Conservation (phyloP, 2,113 vertebrate species). For the Tychaedon coryphoeus region DNA sequence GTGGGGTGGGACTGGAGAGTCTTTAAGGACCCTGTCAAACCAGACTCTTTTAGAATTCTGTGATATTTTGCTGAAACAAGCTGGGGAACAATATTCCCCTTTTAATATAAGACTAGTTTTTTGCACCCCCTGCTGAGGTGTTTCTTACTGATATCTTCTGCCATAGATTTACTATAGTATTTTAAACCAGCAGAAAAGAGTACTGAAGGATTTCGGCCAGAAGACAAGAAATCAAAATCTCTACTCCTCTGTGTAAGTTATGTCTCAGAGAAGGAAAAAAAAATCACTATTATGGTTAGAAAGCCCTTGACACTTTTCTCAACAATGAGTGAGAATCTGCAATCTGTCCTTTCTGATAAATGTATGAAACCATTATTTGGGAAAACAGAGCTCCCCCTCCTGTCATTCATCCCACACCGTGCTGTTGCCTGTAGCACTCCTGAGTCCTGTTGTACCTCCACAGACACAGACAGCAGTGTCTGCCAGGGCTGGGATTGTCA, state of each 20-base stretch:
- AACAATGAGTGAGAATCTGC: background rate
- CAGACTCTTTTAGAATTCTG: background rate
- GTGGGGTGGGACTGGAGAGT: accelerated
- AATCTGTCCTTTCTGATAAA: background rate
- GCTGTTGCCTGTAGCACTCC: background rate
- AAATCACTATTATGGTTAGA: background rate
- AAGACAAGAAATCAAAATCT: background rate
- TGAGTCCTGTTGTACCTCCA: background rate
- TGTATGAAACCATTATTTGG: background rate
- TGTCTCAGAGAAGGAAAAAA: background rate
- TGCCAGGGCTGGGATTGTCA: background rate
- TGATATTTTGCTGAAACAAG: background rate
- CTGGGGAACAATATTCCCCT: background rate
- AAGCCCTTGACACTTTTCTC: background rate
- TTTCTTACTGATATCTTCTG: background rate
- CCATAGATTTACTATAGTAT: background rate
- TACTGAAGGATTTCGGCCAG: background rate
- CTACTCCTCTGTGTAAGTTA: background rate
- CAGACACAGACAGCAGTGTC: background rate
- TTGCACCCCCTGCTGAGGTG: background rate
- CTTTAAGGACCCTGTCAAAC: background rate
- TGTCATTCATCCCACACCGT: background rate
- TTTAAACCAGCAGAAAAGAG: background rate
- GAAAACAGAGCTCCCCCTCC: background rate
- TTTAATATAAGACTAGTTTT: background rate